A percentile compares a stretch with the other conserved stretches of the same genome.
These are phyloP conservation scores for Nettapus auritus DNA, from an alignment of 2,113 vertebrate genomes.

Conservation along the genomic window DNA sequence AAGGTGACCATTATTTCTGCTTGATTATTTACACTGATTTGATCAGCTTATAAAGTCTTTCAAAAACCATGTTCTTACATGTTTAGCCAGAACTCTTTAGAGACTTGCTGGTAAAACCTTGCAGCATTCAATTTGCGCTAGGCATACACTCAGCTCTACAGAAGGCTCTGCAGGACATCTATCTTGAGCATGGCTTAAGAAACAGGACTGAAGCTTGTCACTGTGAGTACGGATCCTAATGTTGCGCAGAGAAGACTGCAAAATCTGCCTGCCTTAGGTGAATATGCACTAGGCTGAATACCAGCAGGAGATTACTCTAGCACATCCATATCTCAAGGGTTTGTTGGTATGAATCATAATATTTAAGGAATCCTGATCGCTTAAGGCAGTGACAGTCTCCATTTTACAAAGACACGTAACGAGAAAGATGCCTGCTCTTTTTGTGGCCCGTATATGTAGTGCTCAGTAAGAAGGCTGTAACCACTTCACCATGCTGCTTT, in stretches of 20 bases:
- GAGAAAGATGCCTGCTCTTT: neutral
- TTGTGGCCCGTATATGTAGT: rapidly evolving
- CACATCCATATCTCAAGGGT: neutral
- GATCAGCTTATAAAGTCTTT: neutral
- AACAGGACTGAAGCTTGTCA: neutral
- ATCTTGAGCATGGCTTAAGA: neutral
- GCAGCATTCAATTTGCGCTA: neutral
- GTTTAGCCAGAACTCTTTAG: neutral
- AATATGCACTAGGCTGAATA: rapidly evolving
- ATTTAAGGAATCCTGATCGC: neutral
- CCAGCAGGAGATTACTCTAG: neutral
- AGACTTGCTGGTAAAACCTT: neutral
- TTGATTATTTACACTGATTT: conserved; percentile 16
- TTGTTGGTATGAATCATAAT: neutral
- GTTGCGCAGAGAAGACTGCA: rapidly evolving
- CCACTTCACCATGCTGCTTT: neutral
- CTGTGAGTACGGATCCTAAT: neutral
- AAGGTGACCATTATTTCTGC: neutral
- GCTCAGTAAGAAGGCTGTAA: neutral
- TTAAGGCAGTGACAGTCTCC: neutral
- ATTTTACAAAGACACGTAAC: neutral
- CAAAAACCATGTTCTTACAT: neutral
- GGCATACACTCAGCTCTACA: neutral
- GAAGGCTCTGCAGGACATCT: neutral
- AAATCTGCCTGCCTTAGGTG: neutral